Evolutionary conservation across 2,888 invertebrate genomes (phyloP).

Genomic region (Xylocampa areola): DNA sequence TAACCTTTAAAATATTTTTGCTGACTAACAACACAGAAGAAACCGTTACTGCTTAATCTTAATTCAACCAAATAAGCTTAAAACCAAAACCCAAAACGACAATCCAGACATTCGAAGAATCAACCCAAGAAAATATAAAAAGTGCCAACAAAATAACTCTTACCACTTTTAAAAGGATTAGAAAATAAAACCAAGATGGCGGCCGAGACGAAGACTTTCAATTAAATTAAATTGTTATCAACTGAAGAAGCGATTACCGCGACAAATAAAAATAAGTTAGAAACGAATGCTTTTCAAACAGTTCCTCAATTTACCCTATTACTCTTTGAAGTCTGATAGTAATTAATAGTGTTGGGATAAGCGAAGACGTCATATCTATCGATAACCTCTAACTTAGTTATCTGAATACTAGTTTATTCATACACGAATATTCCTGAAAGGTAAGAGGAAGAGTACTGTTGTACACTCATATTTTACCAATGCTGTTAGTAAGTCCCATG

Average conservation of each 20-base stretch:
- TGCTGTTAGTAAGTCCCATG: too few species aligned
- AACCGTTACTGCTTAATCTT: too few species aligned
- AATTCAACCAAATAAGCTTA: too few species aligned
- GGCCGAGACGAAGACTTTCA: conserved; percentile 1
- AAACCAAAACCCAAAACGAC: not conserved
- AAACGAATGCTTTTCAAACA: conserved; percentile 28
- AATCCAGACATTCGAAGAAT: not conserved
- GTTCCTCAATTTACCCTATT: conserved; percentile 47
- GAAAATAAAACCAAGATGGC: conserved; percentile 10
- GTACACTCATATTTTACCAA: too few species aligned
- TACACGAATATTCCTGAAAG: too few species aligned
- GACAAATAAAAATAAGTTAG: conserved; percentile 35
- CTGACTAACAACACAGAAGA: too few species aligned
- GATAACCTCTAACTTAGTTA: too few species aligned
- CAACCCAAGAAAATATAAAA: not conserved
- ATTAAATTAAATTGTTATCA: conserved; percentile 27
- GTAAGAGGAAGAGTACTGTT: too few species aligned
- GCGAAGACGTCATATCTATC: too few species aligned
- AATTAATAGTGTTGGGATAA: conserved; percentile 48
- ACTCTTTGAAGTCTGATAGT: conserved; percentile 59
- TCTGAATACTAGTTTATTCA: too few species aligned
- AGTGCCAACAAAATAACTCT: not conserved
- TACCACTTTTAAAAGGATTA: conserved; percentile 10
- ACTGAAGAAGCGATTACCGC: conserved; percentile 12
- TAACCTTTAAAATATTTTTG: too few species aligned